phyloP scores from a whole-genome alignment of 2,888 invertebrate genomes.

The Platycheirus albimanus region DNA sequence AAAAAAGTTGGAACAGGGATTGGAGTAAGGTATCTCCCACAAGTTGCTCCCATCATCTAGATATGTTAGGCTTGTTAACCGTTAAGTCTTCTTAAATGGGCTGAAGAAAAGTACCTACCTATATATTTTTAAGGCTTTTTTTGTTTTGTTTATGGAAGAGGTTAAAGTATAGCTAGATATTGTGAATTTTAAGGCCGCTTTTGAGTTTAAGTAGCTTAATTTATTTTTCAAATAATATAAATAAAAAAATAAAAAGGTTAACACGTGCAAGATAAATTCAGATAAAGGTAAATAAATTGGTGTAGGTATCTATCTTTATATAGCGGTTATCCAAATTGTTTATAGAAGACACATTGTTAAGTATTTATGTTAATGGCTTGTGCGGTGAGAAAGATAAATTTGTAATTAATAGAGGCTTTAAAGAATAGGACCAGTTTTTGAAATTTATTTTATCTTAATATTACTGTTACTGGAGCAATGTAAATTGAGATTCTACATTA shows the following conservation, averaged over 20 bases:
- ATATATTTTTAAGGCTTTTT: background rate
- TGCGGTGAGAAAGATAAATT: conserved; percentile 22
- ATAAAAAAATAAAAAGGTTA: background rate
- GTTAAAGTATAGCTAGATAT: background rate
- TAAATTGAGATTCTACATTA: too few species aligned
- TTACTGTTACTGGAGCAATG: too few species aligned
- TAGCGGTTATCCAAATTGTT: conserved; percentile 8
- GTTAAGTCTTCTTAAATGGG: conserved; percentile 34
- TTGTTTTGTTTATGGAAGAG: too few species aligned
- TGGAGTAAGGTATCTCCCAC: background rate
- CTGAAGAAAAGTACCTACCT: too few species aligned
- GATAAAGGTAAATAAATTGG: conserved; percentile 13
- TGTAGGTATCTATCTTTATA: too few species aligned
- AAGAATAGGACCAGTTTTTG: background rate
- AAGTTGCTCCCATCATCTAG: background rate
- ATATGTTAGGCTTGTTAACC: background rate
- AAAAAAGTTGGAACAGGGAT: too few species aligned
- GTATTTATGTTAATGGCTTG: conserved; percentile 21
- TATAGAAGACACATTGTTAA: conserved; percentile 32
- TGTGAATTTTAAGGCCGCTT: conserved; percentile 16
- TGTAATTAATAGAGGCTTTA: conserved; percentile 16
- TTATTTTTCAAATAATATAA: background rate
- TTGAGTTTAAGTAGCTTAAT: conserved; percentile 12
- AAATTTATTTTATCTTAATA: background rate
- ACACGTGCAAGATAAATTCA: conserved; percentile 21